A percentile compares a stretch with the other conserved stretches of the same genome.
Evolutionary conservation across 2,797 vertebrate species (phyloP).

Genomic region (Lophotriccus pileatus): DNA sequence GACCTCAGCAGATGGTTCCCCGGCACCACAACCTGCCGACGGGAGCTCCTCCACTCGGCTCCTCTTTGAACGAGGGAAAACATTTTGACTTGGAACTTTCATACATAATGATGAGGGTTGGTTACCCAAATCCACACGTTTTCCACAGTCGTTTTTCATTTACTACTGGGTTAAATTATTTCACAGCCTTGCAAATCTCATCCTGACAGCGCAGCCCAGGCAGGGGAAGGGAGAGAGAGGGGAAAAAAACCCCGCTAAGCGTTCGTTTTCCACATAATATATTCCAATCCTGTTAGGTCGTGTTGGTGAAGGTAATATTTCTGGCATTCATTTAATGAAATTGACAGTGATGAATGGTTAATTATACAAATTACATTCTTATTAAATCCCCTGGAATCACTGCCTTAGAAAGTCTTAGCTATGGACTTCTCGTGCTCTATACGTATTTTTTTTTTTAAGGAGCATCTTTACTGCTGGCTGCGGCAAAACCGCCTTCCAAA

Average conservation of each 20-base stretch:
- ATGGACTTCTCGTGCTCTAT: constrained; percentile 67
- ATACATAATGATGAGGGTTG: constrained; percentile 60
- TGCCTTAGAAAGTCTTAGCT: constrained; percentile 76
- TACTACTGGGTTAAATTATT: constrained; percentile 73
- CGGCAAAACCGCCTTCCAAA: constrained; percentile 61
- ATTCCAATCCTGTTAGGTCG: constrained; percentile 81
- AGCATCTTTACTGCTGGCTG: constrained; percentile 69
- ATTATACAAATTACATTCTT: constrained; percentile 85
- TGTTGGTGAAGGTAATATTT: constrained; percentile 80
- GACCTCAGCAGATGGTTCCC: neutral
- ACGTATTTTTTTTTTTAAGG: constrained; percentile 30
- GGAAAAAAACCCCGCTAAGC: constrained; percentile 28
- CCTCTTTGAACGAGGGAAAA: constrained; percentile 40
- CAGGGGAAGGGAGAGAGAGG: neutral
- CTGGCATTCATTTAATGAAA: constrained; percentile 83
- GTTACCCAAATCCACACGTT: constrained; percentile 69
- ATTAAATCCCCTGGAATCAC: constrained; percentile 81
- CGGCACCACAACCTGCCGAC: neutral
- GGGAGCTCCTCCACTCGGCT: constrained; percentile 34
- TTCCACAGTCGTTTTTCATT: constrained; percentile 69
- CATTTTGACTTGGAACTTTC: constrained; percentile 69
- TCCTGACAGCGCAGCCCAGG: constrained; percentile 67
- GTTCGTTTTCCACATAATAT: constrained; percentile 76
- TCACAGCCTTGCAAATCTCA: constrained; percentile 71
- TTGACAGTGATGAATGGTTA: constrained; percentile 84